Percentiles rank a stretch among this genome's conserved stretches.
Evolutionary conservation across 2,797 vertebrate species (phyloP).

Genomic region (Merluccius polli): DNA sequence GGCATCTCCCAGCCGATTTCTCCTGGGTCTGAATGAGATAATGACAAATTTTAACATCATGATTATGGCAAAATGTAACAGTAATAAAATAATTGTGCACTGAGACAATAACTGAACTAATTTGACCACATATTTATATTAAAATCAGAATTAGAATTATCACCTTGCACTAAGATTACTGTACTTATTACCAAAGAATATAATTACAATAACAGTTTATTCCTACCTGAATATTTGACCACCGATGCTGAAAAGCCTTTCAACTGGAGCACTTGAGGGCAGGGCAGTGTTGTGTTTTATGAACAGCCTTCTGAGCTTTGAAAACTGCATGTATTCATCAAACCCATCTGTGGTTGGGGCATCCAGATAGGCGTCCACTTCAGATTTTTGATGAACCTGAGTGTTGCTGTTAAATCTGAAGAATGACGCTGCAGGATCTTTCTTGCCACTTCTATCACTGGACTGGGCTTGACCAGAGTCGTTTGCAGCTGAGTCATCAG

Average conservation of each 20-base stretch:
- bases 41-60: constrained; percentile 10
- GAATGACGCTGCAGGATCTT: constrained; percentile 3
- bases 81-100: constrained; percentile 4
- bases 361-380: constrained; percentile 14
- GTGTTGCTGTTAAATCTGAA: constrained; percentile 4
- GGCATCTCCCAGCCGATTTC: constrained; percentile 28
- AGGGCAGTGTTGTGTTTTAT: constrained; percentile 20
- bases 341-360: constrained; percentile 16
- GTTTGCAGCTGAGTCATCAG: constrained; percentile 7
- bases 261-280: constrained; percentile 17
- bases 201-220: constrained; percentile 10
- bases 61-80: constrained; percentile 10
- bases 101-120: constrained; percentile 1
- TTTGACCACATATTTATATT: neutral
- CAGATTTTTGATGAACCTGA: neutral
- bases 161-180: constrained; percentile 10
- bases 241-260: constrained; percentile 22
- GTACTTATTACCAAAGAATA: constrained; percentile 8
- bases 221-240: constrained; percentile 11
- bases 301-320: constrained; percentile 21
- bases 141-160: constrained; percentile 12
- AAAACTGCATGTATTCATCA: constrained; percentile 13
- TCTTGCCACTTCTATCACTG: constrained; percentile 7
- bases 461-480: constrained; percentile 13
- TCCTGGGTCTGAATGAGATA: constrained; percentile 27